Percentiles rank a stretch among this genome's conserved stretches.
Evolutionary conservation across 1,140 invertebrate genomes (phyloP).

Genomic region (Idris sp.): DNA sequence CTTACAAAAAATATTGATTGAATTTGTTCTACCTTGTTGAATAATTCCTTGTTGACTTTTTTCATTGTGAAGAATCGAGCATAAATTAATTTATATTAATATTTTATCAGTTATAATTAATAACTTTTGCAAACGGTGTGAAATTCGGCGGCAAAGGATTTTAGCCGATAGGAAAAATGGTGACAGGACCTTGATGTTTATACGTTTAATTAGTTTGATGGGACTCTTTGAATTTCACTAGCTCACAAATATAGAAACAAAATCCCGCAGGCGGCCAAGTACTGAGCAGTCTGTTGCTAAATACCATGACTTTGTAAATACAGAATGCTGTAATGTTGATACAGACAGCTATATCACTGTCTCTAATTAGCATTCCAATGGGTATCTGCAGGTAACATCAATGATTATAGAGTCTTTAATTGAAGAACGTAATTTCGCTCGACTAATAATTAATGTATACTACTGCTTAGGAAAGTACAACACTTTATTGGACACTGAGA

Average conservation of each 20-base stretch:
- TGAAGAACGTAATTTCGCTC: slow-evolving; percentile 57
- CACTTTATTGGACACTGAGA: slow-evolving; percentile 36
- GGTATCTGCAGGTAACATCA: slow-evolving; percentile 54
- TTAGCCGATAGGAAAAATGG: slow-evolving; percentile 36
- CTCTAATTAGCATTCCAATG: slow-evolving; percentile 63
- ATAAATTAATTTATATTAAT: too few species aligned
- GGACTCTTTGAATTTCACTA: slow-evolving; percentile 47
- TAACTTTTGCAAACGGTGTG: slow-evolving; percentile 38
- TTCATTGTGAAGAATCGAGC: too few species aligned
- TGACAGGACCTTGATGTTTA: slow-evolving; percentile 44
- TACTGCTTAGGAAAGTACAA: slow-evolving; percentile 29
- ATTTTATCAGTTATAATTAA: slow-evolving; percentile 43
- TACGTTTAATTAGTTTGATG: slow-evolving; percentile 59
- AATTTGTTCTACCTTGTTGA: too few species aligned
- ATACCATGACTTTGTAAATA: slow-evolving; percentile 61
- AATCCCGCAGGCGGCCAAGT: slow-evolving; percentile 40
- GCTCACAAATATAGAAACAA: slow-evolving; percentile 56
- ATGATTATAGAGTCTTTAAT: slow-evolving; percentile 61
- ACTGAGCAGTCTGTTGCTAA: slow-evolving; percentile 42
- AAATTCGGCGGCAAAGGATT: slow-evolving; percentile 42
- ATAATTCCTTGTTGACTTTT: too few species aligned
- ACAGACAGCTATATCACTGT: slow-evolving; percentile 35
- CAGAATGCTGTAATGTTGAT: slow-evolving; percentile 54
- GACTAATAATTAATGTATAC: slow-evolving; percentile 54
- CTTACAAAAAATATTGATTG: too few species aligned